These are phyloP conservation scores for Tridacna crocea DNA, from an alignment of 2,888 invertebrate genomes.

Conservation along the genomic window DNA sequence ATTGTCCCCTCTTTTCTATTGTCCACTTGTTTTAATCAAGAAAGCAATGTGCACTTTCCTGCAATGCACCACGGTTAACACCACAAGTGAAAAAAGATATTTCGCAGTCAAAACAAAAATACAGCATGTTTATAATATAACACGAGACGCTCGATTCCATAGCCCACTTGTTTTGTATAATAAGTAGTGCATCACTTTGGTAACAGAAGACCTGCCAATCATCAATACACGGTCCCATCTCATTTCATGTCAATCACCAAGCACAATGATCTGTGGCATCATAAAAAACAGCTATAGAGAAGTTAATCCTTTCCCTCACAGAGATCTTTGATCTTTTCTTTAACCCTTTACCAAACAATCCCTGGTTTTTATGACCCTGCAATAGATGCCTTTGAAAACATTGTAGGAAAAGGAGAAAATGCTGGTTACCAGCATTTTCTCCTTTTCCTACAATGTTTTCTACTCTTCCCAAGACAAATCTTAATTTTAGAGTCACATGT, in stretches of 20 bases:
- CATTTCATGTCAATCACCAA: slow-evolving; percentile 14
- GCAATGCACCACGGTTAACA: slow-evolving; percentile 15
- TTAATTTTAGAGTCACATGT: too few species aligned
- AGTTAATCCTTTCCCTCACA: neutral
- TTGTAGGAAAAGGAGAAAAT: too few species aligned
- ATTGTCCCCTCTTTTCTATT: too few species aligned
- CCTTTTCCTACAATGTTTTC: too few species aligned
- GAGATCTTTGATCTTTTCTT: neutral
- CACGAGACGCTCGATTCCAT: neutral
- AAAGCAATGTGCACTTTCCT: neutral
- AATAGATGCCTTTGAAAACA: too few species aligned
- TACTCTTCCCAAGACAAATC: too few species aligned
- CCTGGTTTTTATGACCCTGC: too few species aligned
- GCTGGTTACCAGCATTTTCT: too few species aligned
- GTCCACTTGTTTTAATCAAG: too few species aligned
- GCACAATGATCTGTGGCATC: neutral
- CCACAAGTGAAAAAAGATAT: neutral
- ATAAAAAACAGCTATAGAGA: neutral
- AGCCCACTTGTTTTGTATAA: neutral
- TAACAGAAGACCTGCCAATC: slow-evolving; percentile 31
- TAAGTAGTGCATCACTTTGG: slow-evolving; percentile 13
- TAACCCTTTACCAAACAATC: too few species aligned
- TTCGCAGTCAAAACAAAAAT: neutral
- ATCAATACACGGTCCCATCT: slow-evolving; percentile 27
- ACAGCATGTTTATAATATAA: neutral